A percentile compares a stretch with the other conserved stretches of the same genome.
These are phyloP conservation scores for Sicus ferrugineus DNA, from an alignment of 2,888 invertebrate species.

Conservation along the genomic window DNA sequence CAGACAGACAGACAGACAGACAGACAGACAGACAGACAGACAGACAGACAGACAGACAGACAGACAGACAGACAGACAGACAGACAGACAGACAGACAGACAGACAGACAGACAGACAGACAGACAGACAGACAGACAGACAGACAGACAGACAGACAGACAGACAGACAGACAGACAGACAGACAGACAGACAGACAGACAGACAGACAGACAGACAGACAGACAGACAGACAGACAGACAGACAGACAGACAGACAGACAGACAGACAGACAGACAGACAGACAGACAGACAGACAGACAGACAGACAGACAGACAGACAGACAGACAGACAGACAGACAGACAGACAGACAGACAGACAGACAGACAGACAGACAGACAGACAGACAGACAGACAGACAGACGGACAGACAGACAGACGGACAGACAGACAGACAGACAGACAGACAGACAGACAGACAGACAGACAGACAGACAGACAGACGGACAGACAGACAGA, in stretches of 20 bases:
- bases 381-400: constrained; percentile 17
- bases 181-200: constrained; percentile 17
- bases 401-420: no score
- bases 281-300: constrained; percentile 17
- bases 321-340: constrained; percentile 17
- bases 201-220: constrained; percentile 17
- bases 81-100: constrained; percentile 17
- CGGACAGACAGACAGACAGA: no score
- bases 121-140: constrained; percentile 17
- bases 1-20: constrained; percentile 17
- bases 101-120: constrained; percentile 17
- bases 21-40: constrained; percentile 17
- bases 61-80: constrained; percentile 17
- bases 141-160: constrained; percentile 17
- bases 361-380: constrained; percentile 17
- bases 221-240: constrained; percentile 17
- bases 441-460: constrained; percentile 17
- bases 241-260: constrained; percentile 17
- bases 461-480: constrained; percentile 17
- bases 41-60: constrained; percentile 17
- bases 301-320: constrained; percentile 17
- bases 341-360: constrained; percentile 17
- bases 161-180: constrained; percentile 17
- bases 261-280: constrained; percentile 17
- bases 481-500: no score